Base-by-base conservation (phyloP, 2,113 vertebrate species). In the Egretta garzetta region DNA sequence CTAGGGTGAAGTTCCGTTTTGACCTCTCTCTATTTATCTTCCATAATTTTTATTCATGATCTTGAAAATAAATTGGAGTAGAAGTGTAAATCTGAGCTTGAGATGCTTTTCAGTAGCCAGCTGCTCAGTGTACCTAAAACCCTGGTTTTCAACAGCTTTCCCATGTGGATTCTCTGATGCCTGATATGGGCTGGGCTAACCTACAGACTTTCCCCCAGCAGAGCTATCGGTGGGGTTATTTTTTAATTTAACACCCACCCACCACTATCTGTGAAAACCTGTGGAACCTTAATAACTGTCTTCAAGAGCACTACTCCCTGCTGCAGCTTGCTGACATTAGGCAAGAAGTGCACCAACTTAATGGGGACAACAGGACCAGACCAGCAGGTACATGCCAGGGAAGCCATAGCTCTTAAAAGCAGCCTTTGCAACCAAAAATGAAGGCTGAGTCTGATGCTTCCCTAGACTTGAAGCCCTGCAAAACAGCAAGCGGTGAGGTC, bases 371-470 rank as follows among this genome's bases (percentile, higher is more conserved):
- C 35, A 81, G 30, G 74, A 37, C 50, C 14, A 5, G 81, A 64
- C 32, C 74, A 77, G 35, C 2, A 0, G 7, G 19, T 50, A 47
- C 9, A 32, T 0, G 0, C 20, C 79, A 30, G 62, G 6, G 33
- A 88, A 77, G n/a, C 3, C 3, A 4, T 30, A 83, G 64, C 20
- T n/a, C 39, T 33, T 59, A 32, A 43, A 84, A 73, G 37, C 52
- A 75, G 52, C 24, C 12, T 41, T 63, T 58, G 43, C 50, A 75
- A 59, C n/a, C 39, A 53, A 75, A 90, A 80, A 35, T 12, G 35
- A 71, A 80, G 39, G 37, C 24, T 33, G 27, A 80, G 27, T 18
- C 49, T 58, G 33, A 55, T 7, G 20, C 62, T 66, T 24, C 15
- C 27, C 15, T 58, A 49, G 11, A 33, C 43, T 23, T 28, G 20